A percentile compares a stretch with the other conserved stretches of the same genome.
phyloP scores from a whole-genome alignment of 1,140 invertebrate species.

The Procambarus clarkii region DNA sequence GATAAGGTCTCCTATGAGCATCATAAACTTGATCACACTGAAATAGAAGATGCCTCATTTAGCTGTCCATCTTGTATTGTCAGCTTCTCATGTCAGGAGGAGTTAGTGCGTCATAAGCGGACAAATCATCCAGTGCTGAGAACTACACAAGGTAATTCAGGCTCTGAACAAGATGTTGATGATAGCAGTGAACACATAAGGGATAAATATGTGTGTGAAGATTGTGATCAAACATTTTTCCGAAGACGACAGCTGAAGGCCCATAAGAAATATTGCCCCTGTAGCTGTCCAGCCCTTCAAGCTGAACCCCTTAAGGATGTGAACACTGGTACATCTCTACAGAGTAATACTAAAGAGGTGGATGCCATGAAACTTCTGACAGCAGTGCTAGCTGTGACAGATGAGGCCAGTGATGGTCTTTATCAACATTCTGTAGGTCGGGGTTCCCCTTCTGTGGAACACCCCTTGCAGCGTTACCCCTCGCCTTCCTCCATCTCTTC shows the following conservation, averaged over 20 bases:
- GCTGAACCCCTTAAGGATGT: slow-evolving; percentile 13
- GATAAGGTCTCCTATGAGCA: not conserved
- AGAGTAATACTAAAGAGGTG: slow-evolving; percentile 42
- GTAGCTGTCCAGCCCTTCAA: slow-evolving; percentile 10
- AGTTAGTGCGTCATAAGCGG: slow-evolving; percentile 31
- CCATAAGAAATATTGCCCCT: slow-evolving; percentile 55
- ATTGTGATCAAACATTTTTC: slow-evolving; percentile 65
- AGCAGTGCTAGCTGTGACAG: slow-evolving; percentile 40
- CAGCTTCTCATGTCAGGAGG: slow-evolving; percentile 22
- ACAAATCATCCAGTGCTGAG: slow-evolving; percentile 23
- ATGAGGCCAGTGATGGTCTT: slow-evolving; percentile 1
- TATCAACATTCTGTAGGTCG: slow-evolving; percentile 16
- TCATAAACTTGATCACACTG: not conserved
- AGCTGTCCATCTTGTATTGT: slow-evolving; percentile 27
- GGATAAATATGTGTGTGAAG: slow-evolving; percentile 63
- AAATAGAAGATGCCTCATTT: not conserved
- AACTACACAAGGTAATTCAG: slow-evolving; percentile 15
- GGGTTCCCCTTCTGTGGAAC: not conserved
- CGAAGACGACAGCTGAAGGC: slow-evolving; percentile 53
- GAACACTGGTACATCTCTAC: not conserved
- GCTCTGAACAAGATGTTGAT: slow-evolving; percentile 40
- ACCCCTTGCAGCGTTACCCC: not conserved
- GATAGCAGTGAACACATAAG: slow-evolving; percentile 51
- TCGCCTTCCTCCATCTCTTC: not conserved
- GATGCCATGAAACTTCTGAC: slow-evolving; percentile 57